Evolutionary conservation across 2,797 vertebrate genomes (phyloP).

Genomic region (Pantherophis vulpinus): DNA sequence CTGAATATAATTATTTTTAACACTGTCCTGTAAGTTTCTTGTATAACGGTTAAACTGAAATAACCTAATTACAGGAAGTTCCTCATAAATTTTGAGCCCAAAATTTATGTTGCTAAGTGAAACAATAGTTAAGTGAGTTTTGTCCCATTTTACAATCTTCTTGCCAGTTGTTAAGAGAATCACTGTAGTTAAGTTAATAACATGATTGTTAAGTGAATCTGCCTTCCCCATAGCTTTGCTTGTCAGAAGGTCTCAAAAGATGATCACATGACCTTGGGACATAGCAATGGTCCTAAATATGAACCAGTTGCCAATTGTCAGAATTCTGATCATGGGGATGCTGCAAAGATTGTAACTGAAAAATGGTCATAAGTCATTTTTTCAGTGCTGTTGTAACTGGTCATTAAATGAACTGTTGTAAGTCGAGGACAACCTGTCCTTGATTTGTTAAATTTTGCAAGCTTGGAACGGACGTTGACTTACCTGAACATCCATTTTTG

Average conservation of each 20-base stretch:
- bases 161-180: background rate
- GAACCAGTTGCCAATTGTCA: too few relatives aligned
- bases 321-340: too few relatives aligned
- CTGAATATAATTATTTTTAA: background rate
- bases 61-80: background rate
- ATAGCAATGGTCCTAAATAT: too few relatives aligned
- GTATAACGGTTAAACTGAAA: background rate
- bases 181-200: background rate
- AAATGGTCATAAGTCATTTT: too few relatives aligned
- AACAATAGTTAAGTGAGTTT: background rate
- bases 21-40: background rate
- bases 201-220: background rate
- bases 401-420: background rate
- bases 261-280: background rate
- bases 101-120: background rate
- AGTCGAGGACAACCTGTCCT: background rate
- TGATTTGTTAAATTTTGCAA: background rate
- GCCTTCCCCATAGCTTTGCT: background rate
- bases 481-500: too few relatives aligned
- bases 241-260: background rate
- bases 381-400: too few relatives aligned
- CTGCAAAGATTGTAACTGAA: too few relatives aligned
- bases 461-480: background rate
- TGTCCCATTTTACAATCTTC: background rate
- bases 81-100: background rate